These are phyloP conservation scores for Litocranius walleri DNA, from an alignment of 2,113 vertebrate genomes.

Conservation along the genomic window DNA sequence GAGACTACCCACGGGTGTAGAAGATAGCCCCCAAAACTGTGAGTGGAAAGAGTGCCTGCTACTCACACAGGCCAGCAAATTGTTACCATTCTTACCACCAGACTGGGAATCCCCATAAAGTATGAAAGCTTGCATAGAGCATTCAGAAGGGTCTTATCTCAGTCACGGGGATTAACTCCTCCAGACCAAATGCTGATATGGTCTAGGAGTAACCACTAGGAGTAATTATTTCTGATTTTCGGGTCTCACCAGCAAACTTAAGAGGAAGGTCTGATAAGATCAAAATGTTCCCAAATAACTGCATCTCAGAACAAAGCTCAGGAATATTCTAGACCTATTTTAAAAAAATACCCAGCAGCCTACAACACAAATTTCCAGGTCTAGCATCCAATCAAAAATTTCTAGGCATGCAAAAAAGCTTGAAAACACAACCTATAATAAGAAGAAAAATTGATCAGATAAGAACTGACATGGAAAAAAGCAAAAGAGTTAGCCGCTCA, in stretches of 20 bases:
- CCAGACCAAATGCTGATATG: neutral
- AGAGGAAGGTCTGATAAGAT: neutral
- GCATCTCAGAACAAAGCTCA: neutral
- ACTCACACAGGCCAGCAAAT: neutral
- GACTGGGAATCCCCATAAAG: neutral
- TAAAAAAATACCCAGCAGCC: neutral
- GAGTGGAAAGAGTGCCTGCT: neutral
- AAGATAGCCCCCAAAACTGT: neutral
- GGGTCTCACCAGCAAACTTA: neutral
- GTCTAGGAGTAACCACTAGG: too few relatives aligned
- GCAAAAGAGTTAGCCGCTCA: neutral
- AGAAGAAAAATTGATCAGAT: neutral
- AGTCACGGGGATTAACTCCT: fast-evolving
- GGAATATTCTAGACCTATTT: neutral
- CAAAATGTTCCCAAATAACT: neutral
- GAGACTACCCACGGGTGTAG: neutral
- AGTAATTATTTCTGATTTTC: neutral
- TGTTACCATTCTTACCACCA: neutral
- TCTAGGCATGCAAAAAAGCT: neutral
- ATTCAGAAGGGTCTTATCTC: neutral
- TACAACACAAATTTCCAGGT: neutral
- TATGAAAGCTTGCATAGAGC: neutral
- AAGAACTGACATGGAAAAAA: neutral
- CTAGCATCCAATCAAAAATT: neutral
- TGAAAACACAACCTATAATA: neutral